A percentile compares a stretch with the other conserved stretches of the same genome.
These are phyloP conservation scores for Agelastica alni DNA, from an alignment of 2,888 invertebrate species.

Conservation along the genomic window DNA sequence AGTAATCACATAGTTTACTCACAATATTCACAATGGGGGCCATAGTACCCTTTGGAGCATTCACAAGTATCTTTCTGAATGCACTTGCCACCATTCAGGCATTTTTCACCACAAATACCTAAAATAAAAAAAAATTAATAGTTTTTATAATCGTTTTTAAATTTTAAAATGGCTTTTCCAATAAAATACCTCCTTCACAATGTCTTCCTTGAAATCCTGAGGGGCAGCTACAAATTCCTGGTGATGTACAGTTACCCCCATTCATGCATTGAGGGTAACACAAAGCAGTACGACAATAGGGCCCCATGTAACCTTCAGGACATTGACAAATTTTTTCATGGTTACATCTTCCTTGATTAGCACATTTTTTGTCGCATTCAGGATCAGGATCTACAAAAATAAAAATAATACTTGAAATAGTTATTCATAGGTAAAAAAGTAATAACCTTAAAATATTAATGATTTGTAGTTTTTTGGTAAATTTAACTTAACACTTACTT, in stretches of 20 bases:
- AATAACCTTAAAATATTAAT: no score
- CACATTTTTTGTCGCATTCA: conserved; percentile 85
- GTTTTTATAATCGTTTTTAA: neutral
- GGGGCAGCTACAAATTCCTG: conserved; percentile 85
- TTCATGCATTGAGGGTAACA: conserved; percentile 94
- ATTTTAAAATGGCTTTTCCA: neutral
- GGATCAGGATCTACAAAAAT: conserved; percentile 81
- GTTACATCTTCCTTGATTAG: conserved; percentile 84
- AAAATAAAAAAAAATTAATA: conserved; percentile 44
- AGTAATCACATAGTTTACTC: conserved; percentile 57
- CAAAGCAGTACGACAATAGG: conserved; percentile 84
- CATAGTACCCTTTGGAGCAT: conserved; percentile 90
- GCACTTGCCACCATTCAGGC: conserved; percentile 92
- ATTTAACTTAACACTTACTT: conserved; percentile 63
- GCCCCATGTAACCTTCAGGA: conserved; percentile 89
- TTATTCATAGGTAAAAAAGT: no score
- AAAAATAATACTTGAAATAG: no score
- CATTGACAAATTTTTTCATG: conserved; percentile 85
- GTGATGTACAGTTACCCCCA: conserved; percentile 88
- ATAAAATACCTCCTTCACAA: conserved; percentile 39
- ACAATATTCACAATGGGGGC: conserved; percentile 89
- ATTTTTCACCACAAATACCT: conserved; percentile 91
- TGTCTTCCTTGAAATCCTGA: conserved; percentile 84
- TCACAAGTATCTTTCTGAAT: conserved; percentile 92
- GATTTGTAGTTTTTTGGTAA: no score